Evolutionary conservation across 2,888 invertebrate genomes (phyloP).

Genomic region (Ectobius pallidus): DNA sequence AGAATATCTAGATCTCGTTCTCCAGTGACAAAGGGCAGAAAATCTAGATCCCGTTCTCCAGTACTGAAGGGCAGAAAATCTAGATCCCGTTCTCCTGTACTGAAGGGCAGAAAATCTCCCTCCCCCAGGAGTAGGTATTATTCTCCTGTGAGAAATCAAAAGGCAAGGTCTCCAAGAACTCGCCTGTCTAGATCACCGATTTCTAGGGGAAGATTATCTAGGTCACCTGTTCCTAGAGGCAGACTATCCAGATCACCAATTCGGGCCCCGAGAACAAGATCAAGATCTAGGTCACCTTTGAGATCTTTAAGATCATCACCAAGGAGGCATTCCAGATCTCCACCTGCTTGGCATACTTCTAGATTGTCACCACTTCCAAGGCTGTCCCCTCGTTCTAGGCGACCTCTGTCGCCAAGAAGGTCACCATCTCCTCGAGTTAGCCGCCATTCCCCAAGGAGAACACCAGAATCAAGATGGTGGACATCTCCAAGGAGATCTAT

Average conservation of each 20-base stretch:
- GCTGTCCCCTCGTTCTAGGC: conserved; percentile 3
- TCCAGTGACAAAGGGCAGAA: too few relatives aligned
- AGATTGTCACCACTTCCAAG: conserved; percentile 4
- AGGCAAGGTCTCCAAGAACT: conserved; percentile 25
- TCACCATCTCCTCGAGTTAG: conserved; percentile 25
- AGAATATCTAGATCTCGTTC: too few relatives aligned
- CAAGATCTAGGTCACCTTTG: conserved; percentile 20
- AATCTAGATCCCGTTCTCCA: conserved; percentile 20
- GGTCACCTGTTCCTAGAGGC: neutral
- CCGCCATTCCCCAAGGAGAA: neutral
- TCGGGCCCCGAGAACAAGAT: neutral
- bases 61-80: neutral
- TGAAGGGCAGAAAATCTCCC: neutral
- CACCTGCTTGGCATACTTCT: neutral
- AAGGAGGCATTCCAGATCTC: conserved; percentile 14
- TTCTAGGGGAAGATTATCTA: conserved; percentile 1
- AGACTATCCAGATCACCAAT: conserved; percentile 5
- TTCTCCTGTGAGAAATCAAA: conserved; percentile 10
- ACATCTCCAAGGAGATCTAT: conserved; percentile 20
- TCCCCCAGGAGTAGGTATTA: conserved; percentile 24
- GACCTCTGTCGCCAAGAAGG: conserved; percentile 12
- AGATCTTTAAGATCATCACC: neutral
- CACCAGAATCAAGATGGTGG: neutral
- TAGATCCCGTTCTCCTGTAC: conserved; percentile 1
- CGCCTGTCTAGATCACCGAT: conserved; percentile 16